These are phyloP conservation scores for Fukomys damarensis DNA, from an alignment of 2,113 vertebrate species.

Conservation along the genomic window DNA sequence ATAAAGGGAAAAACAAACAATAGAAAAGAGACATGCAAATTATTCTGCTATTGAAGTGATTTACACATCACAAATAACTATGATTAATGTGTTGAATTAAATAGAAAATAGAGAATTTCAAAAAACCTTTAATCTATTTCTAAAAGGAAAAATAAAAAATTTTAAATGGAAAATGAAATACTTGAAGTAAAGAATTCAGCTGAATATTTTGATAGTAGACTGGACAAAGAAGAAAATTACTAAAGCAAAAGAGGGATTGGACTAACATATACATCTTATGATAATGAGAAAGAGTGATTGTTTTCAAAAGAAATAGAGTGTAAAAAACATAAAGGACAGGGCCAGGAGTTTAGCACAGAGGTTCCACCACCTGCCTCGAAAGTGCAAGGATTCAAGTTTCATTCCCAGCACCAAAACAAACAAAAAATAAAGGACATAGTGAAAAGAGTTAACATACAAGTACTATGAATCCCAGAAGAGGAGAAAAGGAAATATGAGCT, in stretches of 20 bases:
- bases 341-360: too few species aligned
- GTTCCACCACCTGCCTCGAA: too few species aligned
- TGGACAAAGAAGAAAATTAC: conserved; percentile 1
- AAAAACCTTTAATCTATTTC: not conserved
- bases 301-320: not conserved
- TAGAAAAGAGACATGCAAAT: not conserved
- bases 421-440: not conserved
- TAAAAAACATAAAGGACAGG: not conserved
- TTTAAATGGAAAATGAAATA: not conserved
- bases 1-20: not conserved
- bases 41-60: conserved; percentile 19
- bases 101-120: not conserved
- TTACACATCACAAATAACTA: not conserved
- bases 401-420: too few species aligned
- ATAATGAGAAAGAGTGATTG: not conserved
- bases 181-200: not conserved
- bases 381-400: too few species aligned
- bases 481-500: not conserved
- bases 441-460: not conserved
- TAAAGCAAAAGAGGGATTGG: not conserved
- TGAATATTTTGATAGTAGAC: not conserved
- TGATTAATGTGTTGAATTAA: conserved; percentile 23
- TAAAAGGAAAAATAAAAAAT: not conserved
- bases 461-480: not conserved
- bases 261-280: not conserved